A percentile compares a stretch with the other conserved stretches of the same genome.
Evolutionary conservation across 2,888 invertebrate genomes (phyloP).

Genomic region (Drosophila ezoana): DNA sequence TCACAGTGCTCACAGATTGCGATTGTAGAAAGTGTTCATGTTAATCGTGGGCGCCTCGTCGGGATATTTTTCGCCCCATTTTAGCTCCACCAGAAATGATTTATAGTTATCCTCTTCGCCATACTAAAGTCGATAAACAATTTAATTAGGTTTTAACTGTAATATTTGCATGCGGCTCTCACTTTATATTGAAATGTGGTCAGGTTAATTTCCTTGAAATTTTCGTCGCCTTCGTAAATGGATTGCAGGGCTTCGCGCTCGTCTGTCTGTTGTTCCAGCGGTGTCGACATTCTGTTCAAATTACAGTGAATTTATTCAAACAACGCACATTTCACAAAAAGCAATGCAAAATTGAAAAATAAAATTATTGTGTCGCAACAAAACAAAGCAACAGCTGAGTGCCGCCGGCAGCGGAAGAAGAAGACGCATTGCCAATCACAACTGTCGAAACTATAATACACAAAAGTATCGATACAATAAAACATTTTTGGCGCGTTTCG

Average conservation of each 20-base stretch:
- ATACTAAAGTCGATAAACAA: slow-evolving; percentile 87
- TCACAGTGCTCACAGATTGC: slow-evolving; percentile 94
- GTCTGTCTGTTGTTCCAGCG: slow-evolving; percentile 90
- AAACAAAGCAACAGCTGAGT: slow-evolving; percentile 63
- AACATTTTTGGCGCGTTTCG: too few relatives aligned
- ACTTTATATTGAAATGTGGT: slow-evolving; percentile 97
- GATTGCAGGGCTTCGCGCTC: slow-evolving; percentile 96
- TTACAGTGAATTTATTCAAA: slow-evolving; percentile 18
- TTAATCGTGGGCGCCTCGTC: slow-evolving; percentile 92
- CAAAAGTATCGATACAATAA: slow-evolving; percentile 8
- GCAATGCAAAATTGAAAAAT: slow-evolving; percentile 12
- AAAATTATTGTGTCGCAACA: slow-evolving; percentile 29
- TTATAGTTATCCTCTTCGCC: slow-evolving; percentile 91
- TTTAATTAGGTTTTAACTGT: neutral
- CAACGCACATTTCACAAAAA: slow-evolving; percentile 30
- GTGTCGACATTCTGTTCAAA: slow-evolving; percentile 86
- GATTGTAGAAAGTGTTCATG: slow-evolving; percentile 97
- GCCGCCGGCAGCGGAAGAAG: slow-evolving; percentile 30
- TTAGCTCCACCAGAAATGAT: slow-evolving; percentile 94
- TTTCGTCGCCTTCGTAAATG: slow-evolving; percentile 96
- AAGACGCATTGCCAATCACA: slow-evolving; percentile 16
- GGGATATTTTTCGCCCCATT: slow-evolving; percentile 95
- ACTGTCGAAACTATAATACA: neutral
- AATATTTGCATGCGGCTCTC: slow-evolving; percentile 49
- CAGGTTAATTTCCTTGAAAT: slow-evolving; percentile 92